These are phyloP conservation scores for Theocolax elegans DNA, from an alignment of 1,140 invertebrate genomes.

Conservation along the genomic window DNA sequence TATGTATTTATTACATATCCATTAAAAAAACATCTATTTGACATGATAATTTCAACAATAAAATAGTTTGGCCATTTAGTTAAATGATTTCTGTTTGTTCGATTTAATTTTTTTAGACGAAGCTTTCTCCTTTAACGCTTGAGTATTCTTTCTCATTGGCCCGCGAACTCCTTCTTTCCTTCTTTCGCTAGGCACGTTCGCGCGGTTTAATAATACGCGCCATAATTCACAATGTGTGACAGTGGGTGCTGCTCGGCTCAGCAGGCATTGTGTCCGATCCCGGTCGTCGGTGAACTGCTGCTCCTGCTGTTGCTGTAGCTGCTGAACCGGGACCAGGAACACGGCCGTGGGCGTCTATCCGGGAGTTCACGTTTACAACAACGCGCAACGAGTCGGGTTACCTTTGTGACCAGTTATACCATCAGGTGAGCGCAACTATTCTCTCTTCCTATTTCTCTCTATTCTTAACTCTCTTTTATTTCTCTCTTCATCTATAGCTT, in stretches of 20 bases:
- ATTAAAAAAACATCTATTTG: no score
- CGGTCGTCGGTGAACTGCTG: conserved; percentile 14
- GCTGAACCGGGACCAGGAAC: conserved; percentile 17
- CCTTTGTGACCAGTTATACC: conserved; percentile 31
- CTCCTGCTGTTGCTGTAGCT: no score
- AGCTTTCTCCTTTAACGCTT: no score
- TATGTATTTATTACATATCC: no score
- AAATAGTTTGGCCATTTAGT: no score
- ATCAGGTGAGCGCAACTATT: conserved; percentile 51
- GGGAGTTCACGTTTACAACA: conserved; percentile 47
- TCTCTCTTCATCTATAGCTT: not conserved
- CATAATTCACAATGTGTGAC: conserved; percentile 57
- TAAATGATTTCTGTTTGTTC: no score
- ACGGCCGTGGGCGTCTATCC: conserved; percentile 49
- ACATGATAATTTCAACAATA: no score
- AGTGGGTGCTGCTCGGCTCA: conserved; percentile 52
- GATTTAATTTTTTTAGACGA: no score
- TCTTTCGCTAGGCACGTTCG: conserved; percentile 30
- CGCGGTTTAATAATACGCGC: conserved; percentile 56
- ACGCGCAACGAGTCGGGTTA: no score
- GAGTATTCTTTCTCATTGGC: no score
- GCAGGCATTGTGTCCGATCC: conserved; percentile 54
- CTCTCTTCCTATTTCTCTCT: not conserved
- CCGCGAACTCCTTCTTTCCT: conserved; percentile 14
- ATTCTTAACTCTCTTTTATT: not conserved